These are phyloP conservation scores for Corythornis vintsioides DNA, from an alignment of 2,113 vertebrate species.

Conservation along the genomic window DNA sequence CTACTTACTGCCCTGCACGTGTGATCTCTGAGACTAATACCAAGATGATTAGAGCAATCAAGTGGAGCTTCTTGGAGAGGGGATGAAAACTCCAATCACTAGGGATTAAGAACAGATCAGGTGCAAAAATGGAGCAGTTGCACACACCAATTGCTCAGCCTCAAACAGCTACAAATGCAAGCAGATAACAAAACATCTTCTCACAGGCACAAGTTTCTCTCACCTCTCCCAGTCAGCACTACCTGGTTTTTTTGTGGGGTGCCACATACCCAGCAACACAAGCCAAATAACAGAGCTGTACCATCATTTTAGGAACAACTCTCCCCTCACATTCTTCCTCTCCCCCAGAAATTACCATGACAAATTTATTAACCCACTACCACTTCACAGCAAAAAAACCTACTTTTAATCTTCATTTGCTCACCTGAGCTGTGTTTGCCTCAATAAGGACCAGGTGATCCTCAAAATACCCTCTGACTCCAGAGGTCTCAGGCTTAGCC, in stretches of 20 bases:
- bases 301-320: not conserved
- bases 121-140: constrained; percentile 23
- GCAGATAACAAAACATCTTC: not conserved
- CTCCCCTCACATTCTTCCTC: not conserved
- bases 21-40: constrained; percentile 3
- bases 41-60: constrained; percentile 50
- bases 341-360: not conserved
- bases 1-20: not conserved
- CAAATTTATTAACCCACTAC: not conserved
- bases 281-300: not conserved
- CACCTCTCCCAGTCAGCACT: not conserved
- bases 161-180: not conserved
- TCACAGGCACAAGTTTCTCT: not conserved
- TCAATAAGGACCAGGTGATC: not conserved
- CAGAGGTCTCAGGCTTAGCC: not conserved
- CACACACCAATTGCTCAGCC: not conserved
- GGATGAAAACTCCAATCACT: constrained; percentile 28
- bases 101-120: constrained; percentile 40
- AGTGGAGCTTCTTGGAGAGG: not conserved
- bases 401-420: not conserved
- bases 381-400: not conserved
- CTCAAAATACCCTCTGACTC: not conserved
- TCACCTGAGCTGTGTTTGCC: not conserved
- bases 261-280: not conserved
- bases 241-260: not conserved